These are phyloP conservation scores for Erethizon dorsatum DNA, from an alignment of 2,797 vertebrate genomes.

Conservation along the genomic window DNA sequence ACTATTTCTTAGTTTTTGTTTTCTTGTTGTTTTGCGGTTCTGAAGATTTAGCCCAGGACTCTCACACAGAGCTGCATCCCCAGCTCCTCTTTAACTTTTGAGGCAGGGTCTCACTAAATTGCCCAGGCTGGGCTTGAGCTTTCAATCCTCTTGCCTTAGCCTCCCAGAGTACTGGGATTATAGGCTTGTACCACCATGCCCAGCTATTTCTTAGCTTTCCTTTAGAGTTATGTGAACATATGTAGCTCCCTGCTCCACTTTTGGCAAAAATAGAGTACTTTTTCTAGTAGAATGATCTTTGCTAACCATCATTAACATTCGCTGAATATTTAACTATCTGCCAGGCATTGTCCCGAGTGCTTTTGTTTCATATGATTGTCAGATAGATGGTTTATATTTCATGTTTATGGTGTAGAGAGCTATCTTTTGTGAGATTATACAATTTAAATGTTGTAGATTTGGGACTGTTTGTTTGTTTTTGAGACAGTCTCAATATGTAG, in stretches of 20 bases:
- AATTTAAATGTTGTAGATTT: conserved; percentile 11
- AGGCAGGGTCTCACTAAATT: background rate
- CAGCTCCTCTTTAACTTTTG: background rate
- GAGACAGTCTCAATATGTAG: background rate
- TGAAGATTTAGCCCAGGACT: background rate
- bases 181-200: background rate
- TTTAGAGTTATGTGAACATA: background rate
- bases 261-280: background rate
- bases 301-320: background rate
- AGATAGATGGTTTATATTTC: background rate
- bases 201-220: background rate
- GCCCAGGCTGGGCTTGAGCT: background rate
- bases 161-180: background rate
- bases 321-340: background rate
- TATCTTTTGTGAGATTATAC: background rate
- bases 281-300: conserved; percentile 22
- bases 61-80: background rate
- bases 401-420: background rate
- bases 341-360: background rate
- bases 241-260: background rate
- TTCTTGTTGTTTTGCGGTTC: background rate
- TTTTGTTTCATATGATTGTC: conserved; percentile 11
- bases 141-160: background rate
- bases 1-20: background rate
- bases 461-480: background rate